phyloP scores from a whole-genome alignment of 2,113 vertebrate species.

The Larimichthys polyactis region DNA sequence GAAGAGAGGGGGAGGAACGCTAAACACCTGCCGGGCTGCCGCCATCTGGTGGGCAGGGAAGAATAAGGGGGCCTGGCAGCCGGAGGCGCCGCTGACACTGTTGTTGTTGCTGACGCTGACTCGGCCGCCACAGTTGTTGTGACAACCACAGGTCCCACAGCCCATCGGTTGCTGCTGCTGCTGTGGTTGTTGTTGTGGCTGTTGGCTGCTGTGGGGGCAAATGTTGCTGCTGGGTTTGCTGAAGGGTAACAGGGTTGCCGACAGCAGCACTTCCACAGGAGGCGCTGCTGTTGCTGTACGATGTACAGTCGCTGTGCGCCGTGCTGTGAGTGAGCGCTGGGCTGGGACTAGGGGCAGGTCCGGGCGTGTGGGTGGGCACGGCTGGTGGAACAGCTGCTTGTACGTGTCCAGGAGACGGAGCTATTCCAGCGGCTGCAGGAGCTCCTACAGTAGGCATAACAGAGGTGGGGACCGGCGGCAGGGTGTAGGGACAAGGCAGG shows the following conservation, averaged over 20 bases:
- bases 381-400: slow-evolving; percentile 86
- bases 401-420: slow-evolving; percentile 82
- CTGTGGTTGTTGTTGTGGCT: slow-evolving; percentile 64
- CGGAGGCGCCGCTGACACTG: not conserved
- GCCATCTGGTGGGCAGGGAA: slow-evolving; percentile 86
- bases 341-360: slow-evolving; percentile 90
- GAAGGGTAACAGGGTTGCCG: slow-evolving; percentile 61
- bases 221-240: slow-evolving; percentile 83
- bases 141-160: slow-evolving; percentile 92
- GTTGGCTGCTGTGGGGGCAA: slow-evolving; percentile 79
- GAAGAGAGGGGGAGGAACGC: slow-evolving; percentile 88
- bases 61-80: slow-evolving; percentile 87
- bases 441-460: slow-evolving; percentile 82
- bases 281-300: slow-evolving; percentile 88
- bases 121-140: slow-evolving; percentile 89
- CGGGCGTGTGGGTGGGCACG: slow-evolving; percentile 91
- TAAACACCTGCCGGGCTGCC: slow-evolving; percentile 89
- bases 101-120: slow-evolving; percentile 28
- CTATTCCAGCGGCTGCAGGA: slow-evolving; percentile 65
- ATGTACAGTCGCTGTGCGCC: slow-evolving; percentile 90
- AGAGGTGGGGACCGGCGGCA: slow-evolving; percentile 81
- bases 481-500: slow-evolving; percentile 81
- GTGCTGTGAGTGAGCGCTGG: slow-evolving; percentile 92
- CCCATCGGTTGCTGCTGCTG: slow-evolving; percentile 86
- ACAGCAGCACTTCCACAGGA: slow-evolving; percentile 81